phyloP scores from a whole-genome alignment of 2,797 vertebrate species.

The Caiman crocodilus region DNA sequence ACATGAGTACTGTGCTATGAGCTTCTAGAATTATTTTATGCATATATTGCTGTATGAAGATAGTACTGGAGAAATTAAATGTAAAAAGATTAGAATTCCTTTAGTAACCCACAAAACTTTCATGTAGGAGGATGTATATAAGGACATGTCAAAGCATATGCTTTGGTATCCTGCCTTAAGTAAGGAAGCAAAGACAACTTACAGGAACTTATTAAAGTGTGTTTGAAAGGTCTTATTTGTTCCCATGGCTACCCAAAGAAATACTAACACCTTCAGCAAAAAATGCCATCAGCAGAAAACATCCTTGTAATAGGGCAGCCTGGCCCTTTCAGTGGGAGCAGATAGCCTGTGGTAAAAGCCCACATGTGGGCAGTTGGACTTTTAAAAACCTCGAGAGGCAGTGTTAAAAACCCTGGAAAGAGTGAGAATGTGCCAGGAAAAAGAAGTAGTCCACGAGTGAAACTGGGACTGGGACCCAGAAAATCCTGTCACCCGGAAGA shows the following conservation, averaged over 20 bases:
- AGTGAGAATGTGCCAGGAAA: too few species aligned
- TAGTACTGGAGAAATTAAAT: background rate
- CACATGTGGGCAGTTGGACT: too few species aligned
- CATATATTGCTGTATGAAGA: background rate
- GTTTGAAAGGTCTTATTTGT: constrained; percentile 58
- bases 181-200: constrained; percentile 49
- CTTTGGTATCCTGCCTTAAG: constrained; percentile 26
- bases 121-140: constrained; percentile 1
- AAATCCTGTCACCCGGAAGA: too few species aligned
- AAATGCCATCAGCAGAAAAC: constrained; percentile 34
- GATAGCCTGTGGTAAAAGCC: too few species aligned
- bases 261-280: constrained; percentile 49
- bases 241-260: constrained; percentile 66
- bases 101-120: constrained; percentile 7
- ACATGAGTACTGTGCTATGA: background rate
- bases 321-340: too few species aligned
- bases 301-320: background rate
- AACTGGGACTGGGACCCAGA: too few species aligned
- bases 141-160: constrained; percentile 42
- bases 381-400: too few species aligned
- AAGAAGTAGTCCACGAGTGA: too few species aligned
- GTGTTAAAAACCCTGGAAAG: too few species aligned
- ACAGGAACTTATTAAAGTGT: constrained; percentile 28
- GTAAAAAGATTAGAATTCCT: constrained; percentile 22
- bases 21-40: constrained; percentile 22